Evolutionary conservation across 2,113 vertebrate genomes (phyloP).

Genomic region (Pangasianodon gigas): DNA sequence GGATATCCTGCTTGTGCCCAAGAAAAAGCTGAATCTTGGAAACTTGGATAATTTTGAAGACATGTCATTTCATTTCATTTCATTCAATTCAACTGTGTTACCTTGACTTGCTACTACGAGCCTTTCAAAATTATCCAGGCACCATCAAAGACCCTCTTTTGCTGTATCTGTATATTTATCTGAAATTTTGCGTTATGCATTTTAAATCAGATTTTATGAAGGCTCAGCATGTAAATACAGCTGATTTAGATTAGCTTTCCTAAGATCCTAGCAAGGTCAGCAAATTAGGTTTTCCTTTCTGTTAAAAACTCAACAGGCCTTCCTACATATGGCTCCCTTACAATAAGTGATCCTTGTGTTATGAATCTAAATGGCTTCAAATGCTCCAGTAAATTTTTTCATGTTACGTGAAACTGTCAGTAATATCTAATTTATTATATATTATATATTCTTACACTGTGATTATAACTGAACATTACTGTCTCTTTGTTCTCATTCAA

Average conservation of each 20-base stretch:
- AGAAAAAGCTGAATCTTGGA: not conserved
- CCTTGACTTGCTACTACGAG: not conserved
- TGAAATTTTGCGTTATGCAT: not conserved
- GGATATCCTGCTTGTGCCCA: not conserved
- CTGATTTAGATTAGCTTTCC: not conserved
- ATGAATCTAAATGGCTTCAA: not conserved
- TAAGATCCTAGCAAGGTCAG: not conserved
- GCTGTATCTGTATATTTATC: not conserved
- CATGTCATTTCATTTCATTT: not conserved
- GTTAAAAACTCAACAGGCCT: not conserved
- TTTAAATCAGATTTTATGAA: not conserved
- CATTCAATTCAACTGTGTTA: not conserved
- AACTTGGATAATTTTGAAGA: not conserved
- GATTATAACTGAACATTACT: constrained; percentile 46
- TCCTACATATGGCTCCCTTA: not conserved
- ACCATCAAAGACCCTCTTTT: not conserved
- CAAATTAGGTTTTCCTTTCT: not conserved
- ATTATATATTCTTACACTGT: not conserved
- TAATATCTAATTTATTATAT: not conserved
- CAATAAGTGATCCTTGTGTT: not conserved
- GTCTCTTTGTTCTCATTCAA: constrained; percentile 71
- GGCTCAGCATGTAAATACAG: not conserved
- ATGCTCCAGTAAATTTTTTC: not conserved
- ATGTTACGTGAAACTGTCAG: not conserved
- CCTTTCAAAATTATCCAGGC: not conserved